Evolutionary conservation across 2,888 invertebrate genomes (phyloP).

Genomic region (Pollenia labialis): DNA sequence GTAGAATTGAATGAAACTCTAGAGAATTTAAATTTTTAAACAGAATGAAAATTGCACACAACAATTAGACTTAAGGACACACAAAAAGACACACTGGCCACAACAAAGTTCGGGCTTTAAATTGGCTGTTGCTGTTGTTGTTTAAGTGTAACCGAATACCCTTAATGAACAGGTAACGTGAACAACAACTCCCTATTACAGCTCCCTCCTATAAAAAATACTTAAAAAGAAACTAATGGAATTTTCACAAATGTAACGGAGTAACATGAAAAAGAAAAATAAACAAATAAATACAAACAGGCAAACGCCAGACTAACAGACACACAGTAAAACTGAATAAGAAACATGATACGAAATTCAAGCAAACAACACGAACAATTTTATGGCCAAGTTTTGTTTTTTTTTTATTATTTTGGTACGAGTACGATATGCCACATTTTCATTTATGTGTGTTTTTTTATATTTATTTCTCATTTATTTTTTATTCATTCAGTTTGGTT

Average conservation of each 20-base stretch:
- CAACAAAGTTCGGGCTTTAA: slow-evolving; percentile 12
- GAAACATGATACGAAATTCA: slow-evolving; percentile 61
- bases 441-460: neutral
- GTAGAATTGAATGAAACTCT: slow-evolving; percentile 42
- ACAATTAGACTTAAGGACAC: neutral
- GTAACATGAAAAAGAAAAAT: slow-evolving; percentile 21
- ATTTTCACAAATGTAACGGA: slow-evolving; percentile 31
- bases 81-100: slow-evolving; percentile 5
- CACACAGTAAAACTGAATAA: neutral
- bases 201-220: neutral
- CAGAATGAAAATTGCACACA: slow-evolving; percentile 21
- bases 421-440: slow-evolving; percentile 7
- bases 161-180: slow-evolving; percentile 57
- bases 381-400: slow-evolving; percentile 63
- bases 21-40: slow-evolving; percentile 50
- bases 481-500: slow-evolving; percentile 27
- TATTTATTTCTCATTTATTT: slow-evolving; percentile 26
- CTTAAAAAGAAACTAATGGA: slow-evolving; percentile 20
- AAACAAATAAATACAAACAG: slow-evolving; percentile 12
- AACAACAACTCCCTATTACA: slow-evolving; percentile 4
- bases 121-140: slow-evolving; percentile 9
- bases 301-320: neutral
- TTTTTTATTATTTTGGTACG: slow-evolving; percentile 31
- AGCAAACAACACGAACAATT: slow-evolving; percentile 63
- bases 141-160: slow-evolving; percentile 39